These are phyloP conservation scores for Macrocentrus cingulum DNA, from an alignment of 1,140 invertebrate species.

Conservation along the genomic window DNA sequence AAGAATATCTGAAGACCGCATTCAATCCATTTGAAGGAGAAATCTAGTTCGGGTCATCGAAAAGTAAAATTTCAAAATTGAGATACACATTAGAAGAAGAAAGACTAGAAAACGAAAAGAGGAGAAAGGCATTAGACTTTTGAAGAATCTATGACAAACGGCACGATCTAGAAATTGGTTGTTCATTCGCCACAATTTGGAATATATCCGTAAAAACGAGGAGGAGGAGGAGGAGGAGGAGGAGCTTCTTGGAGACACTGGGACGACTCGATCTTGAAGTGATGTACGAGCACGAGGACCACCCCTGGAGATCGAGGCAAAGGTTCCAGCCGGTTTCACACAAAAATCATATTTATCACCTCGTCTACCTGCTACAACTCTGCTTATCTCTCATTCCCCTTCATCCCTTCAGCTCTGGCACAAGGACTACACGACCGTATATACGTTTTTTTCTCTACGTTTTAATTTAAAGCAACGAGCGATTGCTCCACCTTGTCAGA, in stretches of 20 bases:
- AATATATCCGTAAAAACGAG: too few relatives aligned
- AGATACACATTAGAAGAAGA: slow-evolving; percentile 24
- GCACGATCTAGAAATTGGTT: slow-evolving; percentile 1
- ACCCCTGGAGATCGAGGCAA: slow-evolving; percentile 49
- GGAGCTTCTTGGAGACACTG: slow-evolving; percentile 35
- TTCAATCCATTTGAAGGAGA: too few relatives aligned
- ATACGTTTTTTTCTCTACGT: slow-evolving; percentile 28
- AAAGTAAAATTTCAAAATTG: slow-evolving; percentile 27
- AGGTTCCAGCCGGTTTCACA: slow-evolving; percentile 50
- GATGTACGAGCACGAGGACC: slow-evolving; percentile 54
- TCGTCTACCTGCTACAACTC: slow-evolving; percentile 41
- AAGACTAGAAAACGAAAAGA: slow-evolving; percentile 17
- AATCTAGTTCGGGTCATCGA: too few relatives aligned
- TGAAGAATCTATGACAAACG: slow-evolving; percentile 16
- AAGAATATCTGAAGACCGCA: too few relatives aligned
- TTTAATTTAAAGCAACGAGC: slow-evolving; percentile 41
- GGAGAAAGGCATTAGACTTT: slow-evolving; percentile 4
- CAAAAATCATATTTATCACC: slow-evolving; percentile 53
- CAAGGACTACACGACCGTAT: slow-evolving; percentile 28
- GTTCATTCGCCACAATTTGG: slow-evolving; percentile 10
- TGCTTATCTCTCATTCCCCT: slow-evolving; percentile 25
- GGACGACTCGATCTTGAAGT: slow-evolving; percentile 37
- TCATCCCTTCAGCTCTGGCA: slow-evolving; percentile 16
- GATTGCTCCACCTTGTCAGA: slow-evolving; percentile 48
- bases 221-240: too few relatives aligned